phyloP scores from a whole-genome alignment of 2,797 vertebrate genomes.

The Notolepis coatsorum region DNA sequence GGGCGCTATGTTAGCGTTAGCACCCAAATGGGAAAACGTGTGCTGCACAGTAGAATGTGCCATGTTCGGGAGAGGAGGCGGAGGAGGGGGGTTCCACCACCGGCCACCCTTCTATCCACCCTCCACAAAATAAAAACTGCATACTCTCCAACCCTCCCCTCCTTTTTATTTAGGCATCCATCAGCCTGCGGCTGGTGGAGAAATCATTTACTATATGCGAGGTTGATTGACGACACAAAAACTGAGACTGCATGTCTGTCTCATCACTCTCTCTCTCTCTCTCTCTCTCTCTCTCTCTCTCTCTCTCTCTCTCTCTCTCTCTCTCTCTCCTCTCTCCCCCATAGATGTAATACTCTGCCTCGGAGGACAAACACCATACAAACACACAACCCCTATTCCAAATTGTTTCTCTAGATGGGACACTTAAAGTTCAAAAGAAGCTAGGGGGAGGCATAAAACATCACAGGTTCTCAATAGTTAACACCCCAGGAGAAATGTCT shows the following conservation, averaged over 20 bases:
- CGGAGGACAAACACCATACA: constrained; percentile 52
- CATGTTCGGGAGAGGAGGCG: constrained; percentile 14
- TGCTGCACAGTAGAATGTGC: constrained; percentile 57
- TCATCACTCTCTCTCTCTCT: constrained; percentile 60
- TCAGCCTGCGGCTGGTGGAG: constrained; percentile 73
- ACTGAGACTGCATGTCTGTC: constrained; percentile 51
- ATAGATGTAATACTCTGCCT: constrained; percentile 64
- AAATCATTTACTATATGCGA: constrained; percentile 76
- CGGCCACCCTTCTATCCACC: neutral
- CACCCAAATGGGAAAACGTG: constrained; percentile 76
- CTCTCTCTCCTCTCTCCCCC: constrained; percentile 1
- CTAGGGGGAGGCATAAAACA: constrained; percentile 59
- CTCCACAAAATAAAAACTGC: constrained; percentile 51
- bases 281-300: neutral
- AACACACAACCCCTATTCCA: constrained; percentile 45
- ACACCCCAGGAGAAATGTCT: constrained; percentile 64
- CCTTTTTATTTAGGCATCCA: constrained; percentile 68
- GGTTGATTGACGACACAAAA: constrained; percentile 75
- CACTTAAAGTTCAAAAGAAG: constrained; percentile 71
- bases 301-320: neutral
- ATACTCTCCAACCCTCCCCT: constrained; percentile 52
- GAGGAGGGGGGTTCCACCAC: too few relatives aligned
- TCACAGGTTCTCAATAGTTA: constrained; percentile 60
- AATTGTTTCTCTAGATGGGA: constrained; percentile 68
- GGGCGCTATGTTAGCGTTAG: constrained; percentile 69